A percentile compares a stretch with the other conserved stretches of the same genome.
These are phyloP conservation scores for Andrena minutula DNA, from an alignment of 2,888 invertebrate species.

Conservation along the genomic window DNA sequence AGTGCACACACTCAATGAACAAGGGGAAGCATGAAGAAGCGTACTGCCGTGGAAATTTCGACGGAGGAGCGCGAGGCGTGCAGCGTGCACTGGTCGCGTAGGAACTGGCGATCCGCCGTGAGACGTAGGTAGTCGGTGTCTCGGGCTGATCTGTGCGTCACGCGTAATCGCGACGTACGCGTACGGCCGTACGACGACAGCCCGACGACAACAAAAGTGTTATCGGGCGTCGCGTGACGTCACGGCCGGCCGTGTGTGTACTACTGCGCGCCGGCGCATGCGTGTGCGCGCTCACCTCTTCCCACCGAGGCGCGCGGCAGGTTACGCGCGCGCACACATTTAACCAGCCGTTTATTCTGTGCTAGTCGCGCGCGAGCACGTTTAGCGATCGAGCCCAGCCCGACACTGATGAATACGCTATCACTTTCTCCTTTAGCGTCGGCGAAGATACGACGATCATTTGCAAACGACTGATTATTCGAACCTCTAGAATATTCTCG, in stretches of 20 bases:
- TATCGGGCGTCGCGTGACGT: conserved; percentile 62
- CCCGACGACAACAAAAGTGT: conserved; percentile 62
- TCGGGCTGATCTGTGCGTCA: conserved; percentile 52
- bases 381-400: conserved; percentile 14
- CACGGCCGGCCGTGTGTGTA: conserved; percentile 49
- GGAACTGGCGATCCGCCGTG: conserved; percentile 8
- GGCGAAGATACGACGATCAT: neutral
- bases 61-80: neutral
- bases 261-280: conserved; percentile 46
- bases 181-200: conserved; percentile 55
- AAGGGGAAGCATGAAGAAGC: neutral
- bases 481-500: too few species aligned
- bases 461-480: neutral
- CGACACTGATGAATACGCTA: conserved; percentile 11
- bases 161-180: conserved; percentile 54
- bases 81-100: neutral
- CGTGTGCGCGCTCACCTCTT: neutral
- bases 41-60: neutral
- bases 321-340: conserved; percentile 5
- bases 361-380: neutral
- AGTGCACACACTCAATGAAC: neutral
- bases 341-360: conserved; percentile 6
- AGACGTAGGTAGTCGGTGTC: conserved; percentile 30
- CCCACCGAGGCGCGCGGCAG: neutral
- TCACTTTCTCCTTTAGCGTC: conserved; percentile 39